Evolutionary conservation across 2,888 invertebrate species (phyloP).

Genomic region (Pterobdella sp.): DNA sequence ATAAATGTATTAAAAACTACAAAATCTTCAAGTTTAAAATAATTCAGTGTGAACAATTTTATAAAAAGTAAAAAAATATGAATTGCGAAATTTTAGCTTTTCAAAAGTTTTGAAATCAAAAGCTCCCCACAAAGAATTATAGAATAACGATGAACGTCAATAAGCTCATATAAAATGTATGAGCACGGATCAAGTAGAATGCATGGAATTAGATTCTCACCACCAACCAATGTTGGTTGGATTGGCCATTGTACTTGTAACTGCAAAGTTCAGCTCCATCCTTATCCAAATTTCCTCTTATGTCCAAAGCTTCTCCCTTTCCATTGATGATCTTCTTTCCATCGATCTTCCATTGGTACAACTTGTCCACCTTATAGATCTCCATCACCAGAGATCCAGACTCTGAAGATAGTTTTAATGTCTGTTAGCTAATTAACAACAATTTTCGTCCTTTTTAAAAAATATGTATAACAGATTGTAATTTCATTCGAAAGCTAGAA

Average conservation of each 20-base stretch:
- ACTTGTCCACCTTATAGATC: slow-evolving; percentile 28
- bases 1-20: no score
- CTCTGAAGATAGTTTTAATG: neutral
- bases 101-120: neutral
- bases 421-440: neutral
- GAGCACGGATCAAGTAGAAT: neutral
- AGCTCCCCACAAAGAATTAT: neutral
- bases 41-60: neutral
- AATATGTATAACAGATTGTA: neutral
- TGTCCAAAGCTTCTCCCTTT: slow-evolving; percentile 28
- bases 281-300: slow-evolving; percentile 27
- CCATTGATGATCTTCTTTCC: slow-evolving; percentile 33
- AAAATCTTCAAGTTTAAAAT: neutral
- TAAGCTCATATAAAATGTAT: no score
- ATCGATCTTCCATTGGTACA: slow-evolving; percentile 29
- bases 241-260: slow-evolving; percentile 27
- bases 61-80: slow-evolving; percentile 2
- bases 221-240: slow-evolving; percentile 32
- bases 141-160: neutral
- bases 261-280: slow-evolving; percentile 30
- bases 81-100: neutral
- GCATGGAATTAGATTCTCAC: slow-evolving; percentile 14
- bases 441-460: neutral
- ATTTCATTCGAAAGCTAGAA: no score
- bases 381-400: slow-evolving; percentile 22